Evolutionary conservation across 2,797 vertebrate genomes (phyloP).

Genomic region (Pachyuromys duprasi): DNA sequence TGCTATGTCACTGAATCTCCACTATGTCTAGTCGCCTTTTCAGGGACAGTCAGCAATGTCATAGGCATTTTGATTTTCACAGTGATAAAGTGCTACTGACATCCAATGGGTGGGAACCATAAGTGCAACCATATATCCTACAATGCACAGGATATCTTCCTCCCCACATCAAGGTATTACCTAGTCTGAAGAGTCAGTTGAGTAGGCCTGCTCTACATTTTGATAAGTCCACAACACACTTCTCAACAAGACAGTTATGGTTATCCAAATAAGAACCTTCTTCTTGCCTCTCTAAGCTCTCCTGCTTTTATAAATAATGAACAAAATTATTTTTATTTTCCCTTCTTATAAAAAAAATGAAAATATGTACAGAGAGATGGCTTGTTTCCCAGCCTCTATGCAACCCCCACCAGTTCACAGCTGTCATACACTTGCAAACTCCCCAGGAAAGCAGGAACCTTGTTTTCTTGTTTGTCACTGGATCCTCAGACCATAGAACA

Average conservation of each 20-base stretch:
- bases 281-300: slow-evolving; percentile 31
- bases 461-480: slow-evolving; percentile 34
- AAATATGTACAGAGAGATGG: background rate
- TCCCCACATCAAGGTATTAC: background rate
- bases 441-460: slow-evolving; percentile 13
- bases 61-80: background rate
- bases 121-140: slow-evolving; percentile 3
- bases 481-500: slow-evolving; percentile 22
- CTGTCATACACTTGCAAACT: slow-evolving; percentile 20
- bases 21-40: background rate
- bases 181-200: background rate
- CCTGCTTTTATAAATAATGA: slow-evolving; percentile 53
- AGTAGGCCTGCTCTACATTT: slow-evolving; percentile 17
- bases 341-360: slow-evolving; percentile 36
- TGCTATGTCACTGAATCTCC: background rate
- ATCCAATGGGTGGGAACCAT: background rate
- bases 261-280: slow-evolving; percentile 51
- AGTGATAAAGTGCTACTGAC: background rate
- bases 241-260: background rate
- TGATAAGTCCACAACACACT: background rate
- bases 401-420: slow-evolving; percentile 1
- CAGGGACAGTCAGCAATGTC: slow-evolving; percentile 8
- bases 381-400: slow-evolving; percentile 46
- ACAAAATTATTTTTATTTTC: slow-evolving; percentile 34
- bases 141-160: background rate